Percentiles rank a stretch among this genome's conserved stretches.
Conservation (phyloP, 1,140 invertebrate species). For the Lutraria rhynchaena region DNA sequence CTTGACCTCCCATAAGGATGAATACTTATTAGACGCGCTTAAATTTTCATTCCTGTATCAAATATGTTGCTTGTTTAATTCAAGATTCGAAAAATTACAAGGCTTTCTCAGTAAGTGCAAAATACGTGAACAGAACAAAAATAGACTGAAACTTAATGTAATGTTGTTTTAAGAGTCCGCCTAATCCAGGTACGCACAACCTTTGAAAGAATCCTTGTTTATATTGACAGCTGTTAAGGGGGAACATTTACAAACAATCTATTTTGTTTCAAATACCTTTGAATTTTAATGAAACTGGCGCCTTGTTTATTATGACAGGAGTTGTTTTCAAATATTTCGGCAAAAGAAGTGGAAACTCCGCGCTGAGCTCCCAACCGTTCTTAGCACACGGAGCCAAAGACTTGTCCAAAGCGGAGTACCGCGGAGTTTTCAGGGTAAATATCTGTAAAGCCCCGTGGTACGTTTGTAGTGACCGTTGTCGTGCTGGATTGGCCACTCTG, state of each 20-base stretch:
- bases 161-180: no score
- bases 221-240: no score
- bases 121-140: no score
- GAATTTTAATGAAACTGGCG: slow-evolving; percentile 37
- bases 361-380: slow-evolving; percentile 35
- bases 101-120: no score
- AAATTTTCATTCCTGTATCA: not conserved
- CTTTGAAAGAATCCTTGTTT: no score
- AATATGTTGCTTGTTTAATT: not conserved
- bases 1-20: not conserved
- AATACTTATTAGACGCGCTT: not conserved
- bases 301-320: slow-evolving; percentile 46
- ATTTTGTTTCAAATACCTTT: slow-evolving; percentile 13
- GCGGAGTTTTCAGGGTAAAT: not conserved
- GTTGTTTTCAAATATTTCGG: slow-evolving; percentile 53
- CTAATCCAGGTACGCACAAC: no score
- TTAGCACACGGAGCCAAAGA: slow-evolving; percentile 12
- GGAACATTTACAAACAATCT: no score
- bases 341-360: slow-evolving; percentile 45
- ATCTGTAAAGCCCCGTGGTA: slow-evolving; percentile 54
- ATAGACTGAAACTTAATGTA: no score
- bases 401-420: slow-evolving; percentile 27
- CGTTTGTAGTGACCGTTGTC: slow-evolving; percentile 38
- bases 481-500: slow-evolving; percentile 29
- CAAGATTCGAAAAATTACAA: no score